Evolutionary conservation across 2,797 vertebrate species (phyloP).

Genomic region (Meda fulgida): DNA sequence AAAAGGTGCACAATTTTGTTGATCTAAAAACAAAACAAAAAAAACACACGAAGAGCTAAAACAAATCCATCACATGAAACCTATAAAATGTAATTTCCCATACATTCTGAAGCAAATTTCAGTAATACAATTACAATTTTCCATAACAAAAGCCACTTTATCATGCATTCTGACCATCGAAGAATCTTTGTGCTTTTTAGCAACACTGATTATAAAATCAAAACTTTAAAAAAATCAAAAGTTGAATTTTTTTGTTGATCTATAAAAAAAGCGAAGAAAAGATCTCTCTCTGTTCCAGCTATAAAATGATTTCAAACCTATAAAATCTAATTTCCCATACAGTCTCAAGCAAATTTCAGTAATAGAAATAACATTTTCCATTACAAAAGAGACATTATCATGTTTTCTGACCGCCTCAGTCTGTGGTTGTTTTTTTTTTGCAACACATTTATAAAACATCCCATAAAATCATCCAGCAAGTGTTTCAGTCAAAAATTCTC

Average conservation of each 20-base stretch:
- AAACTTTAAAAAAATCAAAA: background rate
- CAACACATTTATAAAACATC: conserved; percentile 4
- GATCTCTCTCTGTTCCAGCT: background rate
- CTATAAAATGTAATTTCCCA: background rate
- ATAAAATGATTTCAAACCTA: background rate
- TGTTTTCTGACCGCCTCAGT: background rate
- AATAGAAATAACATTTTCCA: background rate
- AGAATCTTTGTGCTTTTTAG: background rate
- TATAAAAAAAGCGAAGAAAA: background rate
- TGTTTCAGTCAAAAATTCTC: conserved; percentile 13
- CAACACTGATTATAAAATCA: conserved; percentile 5
- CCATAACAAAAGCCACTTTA: background rate
- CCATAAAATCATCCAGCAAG: background rate
- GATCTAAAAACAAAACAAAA: background rate
- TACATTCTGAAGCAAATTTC: background rate
- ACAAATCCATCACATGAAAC: background rate
- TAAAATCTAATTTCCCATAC: background rate
- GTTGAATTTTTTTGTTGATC: conserved; percentile 1
- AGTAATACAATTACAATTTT: background rate
- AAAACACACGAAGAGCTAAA: background rate
- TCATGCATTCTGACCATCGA: background rate
- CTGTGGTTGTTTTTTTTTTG: background rate
- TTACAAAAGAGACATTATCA: background rate
- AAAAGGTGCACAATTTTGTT: background rate
- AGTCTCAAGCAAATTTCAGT: background rate